Evolutionary conservation across 2,797 vertebrate genomes (phyloP).

Genomic region (Esox masquinongy): DNA sequence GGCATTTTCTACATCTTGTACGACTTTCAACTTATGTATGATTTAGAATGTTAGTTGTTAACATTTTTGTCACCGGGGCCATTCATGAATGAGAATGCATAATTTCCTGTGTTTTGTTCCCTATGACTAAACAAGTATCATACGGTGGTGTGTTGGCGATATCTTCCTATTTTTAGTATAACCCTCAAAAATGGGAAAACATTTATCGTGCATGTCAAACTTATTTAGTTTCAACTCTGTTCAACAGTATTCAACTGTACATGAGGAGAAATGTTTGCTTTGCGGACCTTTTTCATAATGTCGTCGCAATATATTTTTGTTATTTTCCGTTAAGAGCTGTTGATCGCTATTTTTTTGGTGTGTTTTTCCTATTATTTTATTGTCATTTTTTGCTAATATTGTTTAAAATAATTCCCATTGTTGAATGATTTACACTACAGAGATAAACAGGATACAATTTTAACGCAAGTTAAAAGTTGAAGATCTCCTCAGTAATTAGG

Average conservation of each 20-base stretch:
- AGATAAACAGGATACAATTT: neutral
- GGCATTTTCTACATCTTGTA: neutral
- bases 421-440: neutral
- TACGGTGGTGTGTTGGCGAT: neutral
- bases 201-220: neutral
- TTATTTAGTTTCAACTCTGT: neutral
- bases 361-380: slow-evolving; percentile 9
- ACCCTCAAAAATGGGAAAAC: neutral
- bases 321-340: slow-evolving; percentile 51
- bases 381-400: neutral
- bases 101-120: neutral
- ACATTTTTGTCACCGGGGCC: neutral
- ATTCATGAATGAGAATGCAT: neutral
- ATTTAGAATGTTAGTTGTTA: neutral
- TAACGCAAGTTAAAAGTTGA: neutral
- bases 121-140: neutral
- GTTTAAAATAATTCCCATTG: neutral
- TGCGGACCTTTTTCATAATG: neutral
- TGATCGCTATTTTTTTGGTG: slow-evolving; percentile 27
- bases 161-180: neutral
- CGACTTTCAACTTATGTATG: neutral
- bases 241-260: neutral
- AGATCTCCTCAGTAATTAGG: neutral
- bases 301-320: neutral
- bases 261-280: neutral